phyloP scores from a whole-genome alignment of 2,113 vertebrate species.

The Pavo muticus region DNA sequence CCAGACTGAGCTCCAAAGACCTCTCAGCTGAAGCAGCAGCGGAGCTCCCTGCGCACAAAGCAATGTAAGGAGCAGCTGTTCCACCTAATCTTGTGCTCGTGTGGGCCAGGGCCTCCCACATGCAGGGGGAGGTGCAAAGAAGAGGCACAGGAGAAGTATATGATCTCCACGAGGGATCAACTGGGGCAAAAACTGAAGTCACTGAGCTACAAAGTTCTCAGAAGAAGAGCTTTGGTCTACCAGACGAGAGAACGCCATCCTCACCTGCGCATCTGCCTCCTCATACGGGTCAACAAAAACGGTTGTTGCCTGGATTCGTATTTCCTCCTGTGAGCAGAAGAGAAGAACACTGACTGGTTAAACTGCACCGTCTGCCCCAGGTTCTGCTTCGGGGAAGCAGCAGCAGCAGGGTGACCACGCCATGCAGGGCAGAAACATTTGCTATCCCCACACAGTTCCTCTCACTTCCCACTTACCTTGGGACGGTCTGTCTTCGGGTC shows the following conservation, averaged over 20 bases:
- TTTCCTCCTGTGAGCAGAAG: slow-evolving; percentile 84
- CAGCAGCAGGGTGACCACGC: not conserved
- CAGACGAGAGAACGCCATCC: not conserved
- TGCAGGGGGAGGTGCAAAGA: not conserved
- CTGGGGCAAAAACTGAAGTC: not conserved
- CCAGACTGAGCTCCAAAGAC: not conserved
- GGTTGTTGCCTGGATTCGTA: slow-evolving; percentile 82
- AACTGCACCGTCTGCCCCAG: not conserved
- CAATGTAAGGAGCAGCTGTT: not conserved
- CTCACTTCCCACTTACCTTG: slow-evolving; percentile 80
- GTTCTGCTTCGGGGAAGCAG: not conserved
- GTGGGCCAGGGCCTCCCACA: not conserved
- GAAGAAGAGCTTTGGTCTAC: not conserved
- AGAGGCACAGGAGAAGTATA: not conserved
- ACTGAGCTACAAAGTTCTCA: not conserved
- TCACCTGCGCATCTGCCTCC: slow-evolving; percentile 94
- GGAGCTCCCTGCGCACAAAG: not conserved
- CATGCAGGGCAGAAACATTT: rapidly evolving
- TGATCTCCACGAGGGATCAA: not conserved
- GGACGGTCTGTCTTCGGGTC: slow-evolving; percentile 95
- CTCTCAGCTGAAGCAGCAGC: rapidly evolving
- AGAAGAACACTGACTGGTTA: not conserved
- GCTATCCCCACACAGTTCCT: not conserved
- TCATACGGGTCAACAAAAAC: slow-evolving; percentile 98
- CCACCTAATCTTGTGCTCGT: not conserved